phyloP scores from a whole-genome alignment of 23 tunicate species.

The Corella eumyota region DNA sequence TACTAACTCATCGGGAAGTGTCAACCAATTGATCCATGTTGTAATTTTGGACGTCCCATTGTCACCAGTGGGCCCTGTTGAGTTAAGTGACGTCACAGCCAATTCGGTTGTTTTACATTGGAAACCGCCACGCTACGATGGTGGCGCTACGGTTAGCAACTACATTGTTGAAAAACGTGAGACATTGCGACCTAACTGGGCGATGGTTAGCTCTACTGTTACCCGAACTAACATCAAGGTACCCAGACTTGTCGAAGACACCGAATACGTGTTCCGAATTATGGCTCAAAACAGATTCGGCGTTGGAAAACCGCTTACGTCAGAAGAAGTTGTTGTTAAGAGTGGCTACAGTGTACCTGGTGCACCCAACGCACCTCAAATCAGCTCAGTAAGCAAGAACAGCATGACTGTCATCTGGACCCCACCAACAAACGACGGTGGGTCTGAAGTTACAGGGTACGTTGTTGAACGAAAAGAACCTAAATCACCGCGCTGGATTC shows the following conservation, averaged over 20 bases:
- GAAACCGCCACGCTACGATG: conserved; percentile 82
- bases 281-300: conserved; percentile 92
- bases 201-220: conserved; percentile 50
- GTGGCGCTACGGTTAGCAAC: conserved; percentile 89
- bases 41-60: conserved; percentile 74
- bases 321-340: conserved; percentile 56
- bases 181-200: conserved; percentile 76
- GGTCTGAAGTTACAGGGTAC: conserved; percentile 79
- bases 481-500: conserved; percentile 87
- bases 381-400: conserved; percentile 54
- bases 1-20: conserved; percentile 55
- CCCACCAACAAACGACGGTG: conserved; percentile 82
- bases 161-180: conserved; percentile 95
- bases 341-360: conserved; percentile 43
- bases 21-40: conserved; percentile 56
- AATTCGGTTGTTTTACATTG: conserved; percentile 55
- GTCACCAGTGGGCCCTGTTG: conserved; percentile 73
- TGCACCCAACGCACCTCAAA: conserved; percentile 57
- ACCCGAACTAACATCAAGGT: conserved; percentile 81
- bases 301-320: conserved; percentile 56
- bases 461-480: conserved; percentile 80
- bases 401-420: conserved; percentile 81
- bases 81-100: conserved; percentile 39
- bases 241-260: conserved; percentile 51
- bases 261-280: conserved; percentile 81